These are phyloP conservation scores for Phoxinus phoxinus DNA, from an alignment of 2,113 vertebrate species.

Conservation along the genomic window DNA sequence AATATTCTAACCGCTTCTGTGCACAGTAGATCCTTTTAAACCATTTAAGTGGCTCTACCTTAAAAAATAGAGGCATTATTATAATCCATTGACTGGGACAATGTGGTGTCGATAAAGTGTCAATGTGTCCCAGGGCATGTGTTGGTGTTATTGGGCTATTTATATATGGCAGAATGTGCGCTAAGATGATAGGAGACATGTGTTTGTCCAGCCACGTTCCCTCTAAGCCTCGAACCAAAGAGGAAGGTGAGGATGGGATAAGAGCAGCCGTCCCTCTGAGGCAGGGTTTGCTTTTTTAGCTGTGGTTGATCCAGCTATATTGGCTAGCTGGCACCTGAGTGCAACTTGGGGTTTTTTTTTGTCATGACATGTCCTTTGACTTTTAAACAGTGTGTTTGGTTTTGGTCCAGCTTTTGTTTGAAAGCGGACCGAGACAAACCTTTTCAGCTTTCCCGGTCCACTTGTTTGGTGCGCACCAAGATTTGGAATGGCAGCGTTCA, in stretches of 20 bases:
- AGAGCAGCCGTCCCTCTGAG: neutral
- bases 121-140: conserved; percentile 49
- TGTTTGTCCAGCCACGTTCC: conserved; percentile 42
- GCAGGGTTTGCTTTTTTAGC: conserved; percentile 44
- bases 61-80: conserved; percentile 23
- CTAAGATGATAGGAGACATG: conserved; percentile 49
- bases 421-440: too few relatives aligned
- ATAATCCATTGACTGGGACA: conserved; percentile 9
- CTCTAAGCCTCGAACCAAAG: conserved; percentile 27
- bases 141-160: conserved; percentile 51
- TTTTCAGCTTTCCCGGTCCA: too few relatives aligned
- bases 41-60: neutral
- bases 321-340: conserved; percentile 44
- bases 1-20: neutral
- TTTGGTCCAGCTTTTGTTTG: too few relatives aligned
- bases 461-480: too few relatives aligned
- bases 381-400: neutral
- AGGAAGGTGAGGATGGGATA: conserved; percentile 39
- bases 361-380: conserved; percentile 19
- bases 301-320: conserved; percentile 51
- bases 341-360: conserved; percentile 44
- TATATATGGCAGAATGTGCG: conserved; percentile 53
- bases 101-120: conserved; percentile 8
- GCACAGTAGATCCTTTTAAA: conserved; percentile 1
- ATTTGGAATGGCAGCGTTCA: too few relatives aligned